Conservation (phyloP, 2,888 invertebrate genomes). For the Pristionchus fissidentatus region DNA sequence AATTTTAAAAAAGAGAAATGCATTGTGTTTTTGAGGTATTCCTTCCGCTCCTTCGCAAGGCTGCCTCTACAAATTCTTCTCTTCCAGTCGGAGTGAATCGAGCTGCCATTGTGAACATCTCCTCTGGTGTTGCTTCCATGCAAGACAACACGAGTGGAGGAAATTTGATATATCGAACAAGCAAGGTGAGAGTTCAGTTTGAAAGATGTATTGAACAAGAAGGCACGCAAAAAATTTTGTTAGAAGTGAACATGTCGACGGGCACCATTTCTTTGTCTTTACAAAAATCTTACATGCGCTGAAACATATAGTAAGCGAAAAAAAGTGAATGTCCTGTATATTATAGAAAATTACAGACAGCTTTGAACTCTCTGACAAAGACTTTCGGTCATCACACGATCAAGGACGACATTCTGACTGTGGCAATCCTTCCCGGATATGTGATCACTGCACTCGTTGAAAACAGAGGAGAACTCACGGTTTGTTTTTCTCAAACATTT, state of each 20-base stretch:
- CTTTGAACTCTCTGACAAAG: conserved; percentile 46
- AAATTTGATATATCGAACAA: conserved; percentile 35
- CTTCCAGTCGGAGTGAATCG: conserved; percentile 53
- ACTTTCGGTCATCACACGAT: conserved; percentile 22
- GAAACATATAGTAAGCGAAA: too few relatives aligned
- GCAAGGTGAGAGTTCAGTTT: too few relatives aligned
- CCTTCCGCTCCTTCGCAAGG: conserved; percentile 43
- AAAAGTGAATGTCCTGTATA: too few relatives aligned
- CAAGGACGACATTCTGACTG: conserved; percentile 38
- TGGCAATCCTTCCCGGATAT: conserved; percentile 45
- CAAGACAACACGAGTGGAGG: conserved; percentile 47
- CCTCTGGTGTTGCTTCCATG: conserved; percentile 58
- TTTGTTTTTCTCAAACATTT: not conserved
- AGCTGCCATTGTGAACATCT: conserved; percentile 63
- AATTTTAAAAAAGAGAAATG: too few relatives aligned
- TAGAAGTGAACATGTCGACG: not conserved
- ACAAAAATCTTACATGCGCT: not conserved
- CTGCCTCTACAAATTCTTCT: not conserved
- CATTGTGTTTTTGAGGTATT: conserved; percentile 27
- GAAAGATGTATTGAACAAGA: too few relatives aligned
- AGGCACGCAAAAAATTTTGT: too few relatives aligned
- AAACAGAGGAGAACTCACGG: conserved; percentile 35
- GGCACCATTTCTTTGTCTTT: not conserved
- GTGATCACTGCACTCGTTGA: conserved; percentile 24
- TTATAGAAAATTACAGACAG: conserved; percentile 5